Base-by-base conservation (phyloP, 2,797 vertebrate genomes). In the Platalea minor region DNA sequence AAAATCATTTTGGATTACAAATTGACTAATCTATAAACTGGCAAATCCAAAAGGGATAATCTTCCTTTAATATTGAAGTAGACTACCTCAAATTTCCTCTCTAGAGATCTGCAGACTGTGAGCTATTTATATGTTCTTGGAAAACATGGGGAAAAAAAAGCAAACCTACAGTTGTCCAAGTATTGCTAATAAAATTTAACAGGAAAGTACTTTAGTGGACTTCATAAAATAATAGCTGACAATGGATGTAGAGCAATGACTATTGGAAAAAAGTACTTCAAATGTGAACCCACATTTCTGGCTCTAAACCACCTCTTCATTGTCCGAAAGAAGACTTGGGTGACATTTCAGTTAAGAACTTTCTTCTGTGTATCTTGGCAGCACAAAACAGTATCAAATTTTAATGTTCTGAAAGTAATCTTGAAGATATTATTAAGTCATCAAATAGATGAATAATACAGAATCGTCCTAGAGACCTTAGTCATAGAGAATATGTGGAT, bases 141-240 rank as follows among this genome's bases (percentile, higher is more conserved):
- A 35, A 83, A 60, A 69, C 16, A 15, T 8, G 7, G 12, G 1
- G 5, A 2, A 9, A 5, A 9, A 5, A 13, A 26, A 4, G 1
- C 9, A 45, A 84, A 59, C 39, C 25, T 48, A 17, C 9, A 31
- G 5, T 37, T 74, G 29, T 54, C 20, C 18, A 59, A 76, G 5
- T 45, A 54, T 21, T 50, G 25, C 25, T 81, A 74, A 67, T 13
- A 77, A 88, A 81, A 53, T 45, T 35, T 60, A 53, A 31, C 31
- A 37, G 28, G 21, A n/a, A 45, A 61, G 9, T 25, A 41, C 2
- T 54, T 77, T 24, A 20, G 10, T 41, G 13, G 33, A 59, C 28
- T 59, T 54, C 3, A 39, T 17, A 56, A 25, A 74, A 54, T 51
- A 41, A 41, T 18, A 82, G 1, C 5, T 70, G 33, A 51, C 5